Evolutionary conservation across 2,888 invertebrate species (phyloP), one percentile per base, ranked within the genome.

Genomic region (Cerceris rybyensis): DNA sequence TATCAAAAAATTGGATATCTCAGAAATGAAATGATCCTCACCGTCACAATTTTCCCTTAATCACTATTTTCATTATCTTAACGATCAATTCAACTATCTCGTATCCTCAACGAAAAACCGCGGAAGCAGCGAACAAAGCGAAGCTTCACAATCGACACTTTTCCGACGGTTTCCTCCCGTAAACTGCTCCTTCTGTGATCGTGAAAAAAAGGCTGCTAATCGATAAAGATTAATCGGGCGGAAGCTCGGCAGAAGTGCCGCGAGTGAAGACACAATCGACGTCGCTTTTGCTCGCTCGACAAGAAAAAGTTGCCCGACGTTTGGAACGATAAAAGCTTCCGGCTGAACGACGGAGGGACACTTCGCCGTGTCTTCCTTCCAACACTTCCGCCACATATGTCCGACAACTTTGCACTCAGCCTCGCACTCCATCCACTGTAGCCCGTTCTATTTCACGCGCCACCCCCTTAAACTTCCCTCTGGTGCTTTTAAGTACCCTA

Each of bases 381-480:
- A 49, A 78, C 78, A 75, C 66, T 72, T 80, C 69, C 72, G 70
- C 66, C 81, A 72, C 80, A 71, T 70, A 79, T 83, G 78, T 80
- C 82, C 70, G 59, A 85, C 78, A 87, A 87, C 85, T 87, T 87
- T 82, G 78, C 78, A 85, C 84, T 81, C 75, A 68, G 78, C 75
- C 68, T 66, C 72, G 61, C 58, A 73, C 75, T 81, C 78, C 78
- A 75, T 59, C 69, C 68, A 55, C 28, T 41, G 28, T 28, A 39
- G 43, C 28, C 8, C 61, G 57, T 76, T 70, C 66, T 69, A 41
- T 60, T 78, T 68, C 75, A 46, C 65, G 68, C 55, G 67, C 49
- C 71, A 11, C 52, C 52, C 55, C 68, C 71, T 60, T 52, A 70
- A 78, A 78, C 67, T 77, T 78, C 59, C n/a, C 14, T 49, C 50